phyloP scores from a whole-genome alignment of 2,797 vertebrate genomes.

The Chloroceryle amazona region DNA sequence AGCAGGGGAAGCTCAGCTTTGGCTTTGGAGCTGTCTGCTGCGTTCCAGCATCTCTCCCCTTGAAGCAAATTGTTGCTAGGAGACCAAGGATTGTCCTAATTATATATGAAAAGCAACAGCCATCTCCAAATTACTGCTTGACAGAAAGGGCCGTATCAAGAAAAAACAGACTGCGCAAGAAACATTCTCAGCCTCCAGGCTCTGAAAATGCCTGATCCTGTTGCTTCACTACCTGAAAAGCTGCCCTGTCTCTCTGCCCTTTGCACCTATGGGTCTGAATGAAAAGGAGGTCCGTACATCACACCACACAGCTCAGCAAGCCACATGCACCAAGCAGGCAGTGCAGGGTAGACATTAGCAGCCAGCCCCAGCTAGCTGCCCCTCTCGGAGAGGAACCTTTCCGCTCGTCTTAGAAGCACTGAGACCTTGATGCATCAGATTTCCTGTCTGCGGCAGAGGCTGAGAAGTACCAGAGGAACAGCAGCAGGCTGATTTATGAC shows the following conservation, averaged over 20 bases:
- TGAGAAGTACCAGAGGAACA: not conserved
- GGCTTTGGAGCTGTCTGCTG: not conserved
- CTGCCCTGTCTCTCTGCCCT: not conserved
- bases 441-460: not conserved
- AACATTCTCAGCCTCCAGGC: not conserved
- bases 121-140: not conserved
- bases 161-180: not conserved
- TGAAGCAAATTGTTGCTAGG: slow-evolving; percentile 41
- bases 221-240: not conserved
- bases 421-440: not conserved
- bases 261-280: not conserved
- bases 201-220: not conserved
- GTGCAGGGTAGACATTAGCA: not conserved
- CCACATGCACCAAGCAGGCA: slow-evolving; percentile 48
- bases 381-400: not conserved
- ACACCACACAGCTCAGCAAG: slow-evolving; percentile 66
- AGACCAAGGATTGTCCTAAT: slow-evolving; percentile 33
- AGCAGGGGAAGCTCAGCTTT: not conserved
- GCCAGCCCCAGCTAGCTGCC: not conserved
- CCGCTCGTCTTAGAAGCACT: not conserved
- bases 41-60: not conserved
- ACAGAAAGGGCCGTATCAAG: not conserved
- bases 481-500: not conserved
- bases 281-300: slow-evolving; percentile 43
- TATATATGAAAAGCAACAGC: slow-evolving; percentile 17